Conservation (phyloP, 2,888 invertebrate genomes). For the Arge pagana region DNA sequence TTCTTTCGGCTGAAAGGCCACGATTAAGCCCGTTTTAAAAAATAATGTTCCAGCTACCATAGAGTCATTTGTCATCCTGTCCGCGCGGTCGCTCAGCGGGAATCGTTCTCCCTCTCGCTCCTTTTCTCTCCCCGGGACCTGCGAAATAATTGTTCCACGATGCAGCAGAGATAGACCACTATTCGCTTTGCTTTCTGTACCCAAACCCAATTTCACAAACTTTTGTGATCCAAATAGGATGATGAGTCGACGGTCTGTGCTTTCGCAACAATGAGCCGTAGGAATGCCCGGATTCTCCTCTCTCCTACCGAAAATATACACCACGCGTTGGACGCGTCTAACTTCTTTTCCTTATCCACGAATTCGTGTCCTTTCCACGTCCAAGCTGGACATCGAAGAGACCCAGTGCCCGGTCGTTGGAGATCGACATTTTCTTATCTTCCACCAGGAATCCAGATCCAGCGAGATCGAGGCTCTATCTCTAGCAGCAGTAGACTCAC, state of each 20-base stretch:
- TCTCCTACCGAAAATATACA: too few species aligned
- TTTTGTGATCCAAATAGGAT: conserved; percentile 49
- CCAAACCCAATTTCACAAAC: conserved; percentile 51
- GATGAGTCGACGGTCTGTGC: conserved; percentile 44
- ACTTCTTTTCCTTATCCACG: too few species aligned
- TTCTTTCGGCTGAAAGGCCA: conserved; percentile 49
- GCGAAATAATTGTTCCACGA: conserved; percentile 50
- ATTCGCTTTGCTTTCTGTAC: conserved; percentile 31
- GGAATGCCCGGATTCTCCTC: not conserved
- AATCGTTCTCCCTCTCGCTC: conserved; percentile 40
- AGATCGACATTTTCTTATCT: too few species aligned
- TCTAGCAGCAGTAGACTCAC: too few species aligned
- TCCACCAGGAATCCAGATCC: too few species aligned
- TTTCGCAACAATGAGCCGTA: conserved; percentile 5
- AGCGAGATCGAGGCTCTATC: too few species aligned
- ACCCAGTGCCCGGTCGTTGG: too few species aligned
- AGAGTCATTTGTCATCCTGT: conserved; percentile 56
- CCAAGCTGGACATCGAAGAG: too few species aligned
- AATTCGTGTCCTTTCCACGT: too few species aligned
- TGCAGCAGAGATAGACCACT: conserved; percentile 22
- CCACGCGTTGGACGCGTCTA: too few species aligned
- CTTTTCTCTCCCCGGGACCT: conserved; percentile 36
- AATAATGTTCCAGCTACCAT: conserved; percentile 52
- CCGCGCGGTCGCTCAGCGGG: conserved; percentile 28
- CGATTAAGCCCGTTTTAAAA: conserved; percentile 56